Percentiles rank a stretch among this genome's conserved stretches.
These are phyloP conservation scores for Erithacus rubecula DNA, from an alignment of 2,797 vertebrate species.

Conservation along the genomic window DNA sequence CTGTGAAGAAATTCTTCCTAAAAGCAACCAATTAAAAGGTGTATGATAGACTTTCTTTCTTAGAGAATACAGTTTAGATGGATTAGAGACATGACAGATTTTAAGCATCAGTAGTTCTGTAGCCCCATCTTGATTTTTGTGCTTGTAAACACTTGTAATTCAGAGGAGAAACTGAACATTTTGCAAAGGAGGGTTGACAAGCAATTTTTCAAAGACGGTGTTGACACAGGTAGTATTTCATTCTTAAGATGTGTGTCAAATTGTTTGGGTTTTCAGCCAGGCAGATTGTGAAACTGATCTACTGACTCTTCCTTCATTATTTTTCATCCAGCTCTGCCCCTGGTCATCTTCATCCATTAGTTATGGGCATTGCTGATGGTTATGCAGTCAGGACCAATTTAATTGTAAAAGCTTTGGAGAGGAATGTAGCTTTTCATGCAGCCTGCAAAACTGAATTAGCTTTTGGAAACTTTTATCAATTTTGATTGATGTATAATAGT, in stretches of 20 bases:
- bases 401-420: background rate
- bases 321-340: background rate
- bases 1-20: background rate
- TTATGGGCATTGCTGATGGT: background rate
- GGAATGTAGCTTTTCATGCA: background rate
- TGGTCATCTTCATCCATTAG: background rate
- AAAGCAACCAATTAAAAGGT: background rate
- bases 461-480: background rate
- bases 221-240: background rate
- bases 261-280: background rate
- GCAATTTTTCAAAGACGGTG: background rate
- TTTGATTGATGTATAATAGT: background rate
- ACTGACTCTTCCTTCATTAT: background rate
- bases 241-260: background rate
- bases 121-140: background rate
- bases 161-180: background rate
- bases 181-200: background rate
- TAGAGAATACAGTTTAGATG: background rate
- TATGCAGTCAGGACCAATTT: background rate
- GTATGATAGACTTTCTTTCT: rapidly evolving
- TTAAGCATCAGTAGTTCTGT: background rate
- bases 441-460: background rate
- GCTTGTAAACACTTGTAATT: background rate
- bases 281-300: background rate
- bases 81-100: rapidly evolving